phyloP scores from a whole-genome alignment of 1,140 invertebrate species.

The Saxidomus purpurata region DNA sequence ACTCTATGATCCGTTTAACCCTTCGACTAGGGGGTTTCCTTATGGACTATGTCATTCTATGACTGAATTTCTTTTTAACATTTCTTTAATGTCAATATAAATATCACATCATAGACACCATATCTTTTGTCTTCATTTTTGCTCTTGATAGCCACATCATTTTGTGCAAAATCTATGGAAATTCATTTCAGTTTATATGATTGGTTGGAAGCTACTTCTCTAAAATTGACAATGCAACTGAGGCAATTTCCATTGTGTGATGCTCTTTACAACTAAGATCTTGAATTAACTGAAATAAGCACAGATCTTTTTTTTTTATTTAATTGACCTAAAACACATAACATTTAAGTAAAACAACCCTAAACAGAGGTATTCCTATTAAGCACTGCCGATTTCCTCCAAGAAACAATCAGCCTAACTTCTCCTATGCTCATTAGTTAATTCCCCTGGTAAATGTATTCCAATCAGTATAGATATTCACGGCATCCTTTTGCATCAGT shows the following conservation, averaged over 20 bases:
- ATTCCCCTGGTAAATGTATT: constrained; percentile 12
- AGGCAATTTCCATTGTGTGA: neutral
- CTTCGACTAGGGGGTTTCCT: neutral
- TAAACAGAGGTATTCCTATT: neutral
- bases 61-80: neutral
- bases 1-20: neutral
- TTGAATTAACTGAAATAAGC: too few relatives aligned
- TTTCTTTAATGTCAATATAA: neutral
- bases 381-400: neutral
- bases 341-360: too few relatives aligned
- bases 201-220: too few relatives aligned
- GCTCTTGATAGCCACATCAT: neutral
- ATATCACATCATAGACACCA: neutral
- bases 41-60: neutral
- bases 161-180: neutral
- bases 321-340: too few relatives aligned
- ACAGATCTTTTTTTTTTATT: too few relatives aligned
- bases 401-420: neutral
- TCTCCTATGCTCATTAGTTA: neutral
- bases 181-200: neutral
- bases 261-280: too few relatives aligned
- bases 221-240: neutral
- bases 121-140: neutral
- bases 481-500: neutral
- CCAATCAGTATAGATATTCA: constrained; percentile 21